Percentiles rank a stretch among this genome's conserved stretches.
phyloP scores from a whole-genome alignment of 2,888 invertebrate species.

The Strigamia transsilvanica region DNA sequence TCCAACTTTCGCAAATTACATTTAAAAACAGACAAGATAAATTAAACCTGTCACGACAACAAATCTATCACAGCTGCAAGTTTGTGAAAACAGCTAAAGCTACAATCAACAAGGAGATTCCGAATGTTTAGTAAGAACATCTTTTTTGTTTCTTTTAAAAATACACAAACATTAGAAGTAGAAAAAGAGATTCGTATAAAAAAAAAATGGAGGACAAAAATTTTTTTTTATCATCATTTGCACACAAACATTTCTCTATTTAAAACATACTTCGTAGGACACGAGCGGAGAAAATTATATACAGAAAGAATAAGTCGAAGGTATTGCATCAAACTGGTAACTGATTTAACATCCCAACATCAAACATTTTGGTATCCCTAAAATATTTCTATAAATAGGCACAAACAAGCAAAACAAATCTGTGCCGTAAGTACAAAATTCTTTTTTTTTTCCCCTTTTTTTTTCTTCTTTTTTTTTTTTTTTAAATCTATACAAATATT shows the following conservation, averaged over 20 bases:
- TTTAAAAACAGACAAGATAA: slow-evolving; percentile 20
- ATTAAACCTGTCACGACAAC: slow-evolving; percentile 17
- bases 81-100: slow-evolving; percentile 39
- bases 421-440: slow-evolving; percentile 42
- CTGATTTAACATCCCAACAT: slow-evolving; percentile 49
- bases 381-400: slow-evolving; percentile 47
- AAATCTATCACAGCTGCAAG: slow-evolving; percentile 46
- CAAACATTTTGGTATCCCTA: slow-evolving; percentile 29
- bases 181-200: slow-evolving; percentile 14
- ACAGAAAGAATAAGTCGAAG: slow-evolving; percentile 14
- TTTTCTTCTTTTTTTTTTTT: not conserved
- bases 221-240: not conserved
- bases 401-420: slow-evolving; percentile 36
- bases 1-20: slow-evolving; percentile 20
- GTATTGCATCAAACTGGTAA: slow-evolving; percentile 45
- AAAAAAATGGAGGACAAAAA: slow-evolving; percentile 10
- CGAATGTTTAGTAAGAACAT: slow-evolving; percentile 8
- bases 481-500: slow-evolving; percentile 33
- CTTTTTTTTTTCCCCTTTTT: not conserved
- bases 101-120: slow-evolving; percentile 43
- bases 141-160: not conserved
- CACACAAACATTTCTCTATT: slow-evolving; percentile 48
- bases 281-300: not conserved
- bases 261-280: slow-evolving; percentile 35
- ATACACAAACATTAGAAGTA: slow-evolving; percentile 22